Evolutionary conservation across 2,888 invertebrate genomes (phyloP), one percentile per base, ranked within the genome.

Genomic region (Stegana nigrithorax): DNA sequence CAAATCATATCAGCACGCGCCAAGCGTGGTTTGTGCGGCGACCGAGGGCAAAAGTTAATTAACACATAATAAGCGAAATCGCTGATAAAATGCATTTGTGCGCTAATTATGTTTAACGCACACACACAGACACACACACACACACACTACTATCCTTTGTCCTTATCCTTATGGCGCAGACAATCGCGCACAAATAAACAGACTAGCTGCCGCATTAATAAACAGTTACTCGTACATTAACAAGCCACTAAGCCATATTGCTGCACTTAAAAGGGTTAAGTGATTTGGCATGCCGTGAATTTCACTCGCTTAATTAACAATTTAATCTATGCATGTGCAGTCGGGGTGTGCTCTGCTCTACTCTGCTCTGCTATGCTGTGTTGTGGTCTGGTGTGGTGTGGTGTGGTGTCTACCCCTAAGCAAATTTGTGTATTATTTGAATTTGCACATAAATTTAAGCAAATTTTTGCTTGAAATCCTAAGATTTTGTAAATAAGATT

Each of bases 11-110:
- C 2, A 5, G 6, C 39, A 39, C 14, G 10, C 14, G 10, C 4
- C 4, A n/a, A n/a, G n/a, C n/a, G n/a, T n/a, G n/a, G n/a, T n/a
- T n/a, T n/a, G n/a, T n/a, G n/a, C n/a, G 10, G 10, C 29, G 29
- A 6, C 29, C 36, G 14, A 14, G 17, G 21, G 21, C 26, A 50
- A 50, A 26, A 27, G 4, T 12, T 50, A 50, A 50, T 50, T 50
- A 50, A 50, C 50, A 50, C 50, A 50, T 50, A n/a, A 26, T 50
- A 50, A 26, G 50, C 27, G 26, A 50, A 50, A 50, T 27, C 50
- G 50, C 27, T 50, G 50, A 50, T 50, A 50, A 50, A 50, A n/a
- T 27, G 14, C n/a, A 10, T 14, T 39, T 39, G 10, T 8, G 39
- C 39, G 39, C 17, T 39, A 39, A 39, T 17, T 39, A 39, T n/a